Percentiles rank a stretch among this genome's conserved stretches.
These are phyloP conservation scores for Heliconius erato DNA, from an alignment of 2,888 invertebrate genomes.

Conservation along the genomic window DNA sequence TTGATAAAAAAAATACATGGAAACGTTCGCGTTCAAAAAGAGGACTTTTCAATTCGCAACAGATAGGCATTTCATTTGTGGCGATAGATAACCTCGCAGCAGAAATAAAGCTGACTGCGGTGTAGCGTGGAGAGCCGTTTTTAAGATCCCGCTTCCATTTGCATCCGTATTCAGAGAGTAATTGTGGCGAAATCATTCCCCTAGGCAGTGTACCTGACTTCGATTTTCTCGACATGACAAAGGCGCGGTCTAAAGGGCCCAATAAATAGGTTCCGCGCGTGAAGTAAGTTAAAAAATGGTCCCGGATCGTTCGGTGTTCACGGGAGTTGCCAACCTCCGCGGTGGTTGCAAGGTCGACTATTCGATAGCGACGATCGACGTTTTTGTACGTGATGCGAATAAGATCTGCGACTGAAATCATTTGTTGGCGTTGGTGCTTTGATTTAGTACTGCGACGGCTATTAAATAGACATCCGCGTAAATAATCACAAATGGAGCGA, in stretches of 20 bases:
- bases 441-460: slow-evolving; percentile 51
- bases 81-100: slow-evolving; percentile 81
- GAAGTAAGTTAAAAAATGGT: slow-evolving; percentile 81
- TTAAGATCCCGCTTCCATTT: slow-evolving; percentile 80
- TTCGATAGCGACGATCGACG: slow-evolving; percentile 56
- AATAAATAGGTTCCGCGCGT: slow-evolving; percentile 79
- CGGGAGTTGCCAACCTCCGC: slow-evolving; percentile 63
- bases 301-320: slow-evolving; percentile 58
- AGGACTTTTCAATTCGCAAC: slow-evolving; percentile 75
- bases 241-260: slow-evolving; percentile 83
- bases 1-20: slow-evolving; percentile 38
- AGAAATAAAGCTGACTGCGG: slow-evolving; percentile 74
- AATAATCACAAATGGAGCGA: slow-evolving; percentile 4
- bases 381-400: slow-evolving; percentile 63
- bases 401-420: slow-evolving; percentile 65
- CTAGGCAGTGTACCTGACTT: slow-evolving; percentile 77
- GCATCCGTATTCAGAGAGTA: slow-evolving; percentile 82
- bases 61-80: slow-evolving; percentile 81
- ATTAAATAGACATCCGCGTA: slow-evolving; percentile 41
- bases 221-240: slow-evolving; percentile 83
- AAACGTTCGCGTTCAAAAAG: slow-evolving; percentile 67
- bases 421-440: slow-evolving; percentile 59
- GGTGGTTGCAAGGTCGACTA: slow-evolving; percentile 61
- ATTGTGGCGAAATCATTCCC: slow-evolving; percentile 79
- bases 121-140: slow-evolving; percentile 74